A percentile compares a stretch with the other conserved stretches of the same genome.
phyloP scores from a whole-genome alignment of 2,797 vertebrate species.

The Acipenser oxyrinchus region DNA sequence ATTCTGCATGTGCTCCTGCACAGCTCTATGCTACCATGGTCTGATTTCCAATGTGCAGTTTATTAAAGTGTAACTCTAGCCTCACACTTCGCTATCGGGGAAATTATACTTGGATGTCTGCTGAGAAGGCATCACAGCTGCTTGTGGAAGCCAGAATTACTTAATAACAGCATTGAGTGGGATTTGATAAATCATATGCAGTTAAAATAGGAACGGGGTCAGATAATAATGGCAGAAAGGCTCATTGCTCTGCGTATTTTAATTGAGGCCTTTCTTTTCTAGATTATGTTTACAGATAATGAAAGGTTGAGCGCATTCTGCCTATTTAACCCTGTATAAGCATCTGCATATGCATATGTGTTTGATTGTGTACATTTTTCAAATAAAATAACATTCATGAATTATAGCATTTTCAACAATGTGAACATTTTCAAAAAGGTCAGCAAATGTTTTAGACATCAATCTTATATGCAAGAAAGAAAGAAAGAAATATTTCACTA shows the following conservation, averaged over 20 bases:
- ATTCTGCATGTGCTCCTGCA: neutral
- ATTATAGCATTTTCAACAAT: no score
- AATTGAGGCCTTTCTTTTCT: no score
- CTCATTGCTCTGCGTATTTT: neutral
- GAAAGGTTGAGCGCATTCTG: no score
- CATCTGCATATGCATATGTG: no score
- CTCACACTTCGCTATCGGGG: constrained; percentile 23
- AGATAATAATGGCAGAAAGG: neutral
- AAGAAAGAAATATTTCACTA: no score
- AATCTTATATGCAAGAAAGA: no score
- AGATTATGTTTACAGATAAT: no score
- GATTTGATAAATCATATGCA: constrained; percentile 22
- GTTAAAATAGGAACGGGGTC: neutral
- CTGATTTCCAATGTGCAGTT: neutral
- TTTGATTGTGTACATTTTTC: no score
- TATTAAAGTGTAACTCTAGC: constrained; percentile 14
- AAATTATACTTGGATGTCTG: constrained; percentile 21
- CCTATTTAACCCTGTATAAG: no score
- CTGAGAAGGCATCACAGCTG: constrained; percentile 32
- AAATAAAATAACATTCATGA: no score
- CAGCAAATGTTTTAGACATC: no score
- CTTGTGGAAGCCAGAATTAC: constrained; percentile 30
- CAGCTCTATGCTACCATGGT: neutral
- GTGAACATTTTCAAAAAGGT: no score
- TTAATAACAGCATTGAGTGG: constrained; percentile 23